Evolutionary conservation across 2,888 invertebrate species (phyloP), one percentile per base, ranked within the genome.

Genomic region (Tupiocoris notatus): DNA sequence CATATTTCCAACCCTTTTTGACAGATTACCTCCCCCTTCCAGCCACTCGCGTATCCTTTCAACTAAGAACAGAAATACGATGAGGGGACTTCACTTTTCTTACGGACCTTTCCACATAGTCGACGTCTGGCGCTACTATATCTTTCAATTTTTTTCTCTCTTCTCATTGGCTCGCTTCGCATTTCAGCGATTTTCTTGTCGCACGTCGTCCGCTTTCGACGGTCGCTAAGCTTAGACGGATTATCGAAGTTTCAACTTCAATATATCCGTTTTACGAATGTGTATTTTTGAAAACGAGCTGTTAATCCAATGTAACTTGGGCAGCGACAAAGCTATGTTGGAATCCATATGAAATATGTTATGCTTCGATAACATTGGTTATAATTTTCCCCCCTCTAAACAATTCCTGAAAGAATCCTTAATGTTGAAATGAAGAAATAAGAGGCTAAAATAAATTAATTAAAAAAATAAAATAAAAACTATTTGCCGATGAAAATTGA

Each of bases 1-100:
- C 68, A 16, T 20, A 64, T 75, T 75, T 75, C 64, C 75, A 58
- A 65, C 65, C 65, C 65, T 65, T 75, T 39, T 75, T 75, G 65
- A 65, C 75, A 58, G 75, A 75, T 75, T 58, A 64, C 64, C 75
- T 58, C 65, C 65, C 73, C 63, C 62, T 62, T 67, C 54, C 73
- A 20, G 1, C 73, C 3, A 61, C 63, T 39, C 62, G 2, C 70
- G 9, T 59, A 56, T n/a, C 59, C 59, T 18, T n/a, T 59, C 39
- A 12, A 39, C 39, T 39, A 3, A 12, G 39, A 39, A 39, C n/a
- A n/a, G n/a, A n/a, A n/a, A n/a, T n/a, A n/a, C n/a, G n/a, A n/a
- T n/a, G n/a, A n/a, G n/a, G n/a, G n/a, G 39, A 39, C 39, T 39
- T 7, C 39, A 39, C 39, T 39, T 39, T 39, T 39, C 39, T 39